A percentile compares a stretch with the other conserved stretches of the same genome.
phyloP scores from a whole-genome alignment of 2,797 vertebrate genomes.

The Semaprochilodus insignis region DNA sequence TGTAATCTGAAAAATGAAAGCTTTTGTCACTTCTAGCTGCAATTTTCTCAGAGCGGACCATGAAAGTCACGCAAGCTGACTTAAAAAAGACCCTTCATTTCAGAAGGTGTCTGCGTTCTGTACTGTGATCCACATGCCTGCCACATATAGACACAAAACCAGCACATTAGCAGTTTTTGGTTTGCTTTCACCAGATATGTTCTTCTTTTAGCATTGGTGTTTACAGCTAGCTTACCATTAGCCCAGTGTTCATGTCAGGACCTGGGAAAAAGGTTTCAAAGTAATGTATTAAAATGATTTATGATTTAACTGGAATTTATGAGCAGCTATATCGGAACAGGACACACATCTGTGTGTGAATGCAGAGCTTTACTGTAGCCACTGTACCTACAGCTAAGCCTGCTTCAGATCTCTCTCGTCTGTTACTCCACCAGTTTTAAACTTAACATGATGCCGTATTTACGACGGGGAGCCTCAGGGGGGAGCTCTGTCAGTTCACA shows the following conservation, averaged over 20 bases:
- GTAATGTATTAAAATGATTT: background rate
- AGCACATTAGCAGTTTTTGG: conserved; percentile 16
- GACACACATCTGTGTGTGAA: background rate
- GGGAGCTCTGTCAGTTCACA: conserved; percentile 75
- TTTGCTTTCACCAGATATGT: background rate
- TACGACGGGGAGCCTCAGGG: conserved; percentile 71
- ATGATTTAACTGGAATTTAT: background rate
- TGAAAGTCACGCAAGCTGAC: conserved; percentile 58
- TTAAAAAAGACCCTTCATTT: conserved; percentile 63
- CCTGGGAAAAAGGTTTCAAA: background rate
- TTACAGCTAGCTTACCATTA: background rate
- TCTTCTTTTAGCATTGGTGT: background rate
- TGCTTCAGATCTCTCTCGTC: background rate
- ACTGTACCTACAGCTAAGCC: background rate
- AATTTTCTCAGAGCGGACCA: conserved; percentile 67
- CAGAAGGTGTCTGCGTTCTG: conserved; percentile 13
- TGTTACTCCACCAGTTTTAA: background rate
- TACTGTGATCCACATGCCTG: conserved; percentile 31
- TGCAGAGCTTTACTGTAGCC: no score
- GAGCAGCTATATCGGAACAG: background rate
- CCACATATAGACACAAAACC: background rate
- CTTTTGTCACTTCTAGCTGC: conserved; percentile 77
- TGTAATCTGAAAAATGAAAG: conserved; percentile 77
- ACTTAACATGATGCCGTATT: conserved; percentile 59
- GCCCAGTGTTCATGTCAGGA: background rate